Evolutionary conservation across 2,113 vertebrate genomes (phyloP), one percentile per base, ranked within the genome.

Genomic region (Hiodon tergisus): DNA sequence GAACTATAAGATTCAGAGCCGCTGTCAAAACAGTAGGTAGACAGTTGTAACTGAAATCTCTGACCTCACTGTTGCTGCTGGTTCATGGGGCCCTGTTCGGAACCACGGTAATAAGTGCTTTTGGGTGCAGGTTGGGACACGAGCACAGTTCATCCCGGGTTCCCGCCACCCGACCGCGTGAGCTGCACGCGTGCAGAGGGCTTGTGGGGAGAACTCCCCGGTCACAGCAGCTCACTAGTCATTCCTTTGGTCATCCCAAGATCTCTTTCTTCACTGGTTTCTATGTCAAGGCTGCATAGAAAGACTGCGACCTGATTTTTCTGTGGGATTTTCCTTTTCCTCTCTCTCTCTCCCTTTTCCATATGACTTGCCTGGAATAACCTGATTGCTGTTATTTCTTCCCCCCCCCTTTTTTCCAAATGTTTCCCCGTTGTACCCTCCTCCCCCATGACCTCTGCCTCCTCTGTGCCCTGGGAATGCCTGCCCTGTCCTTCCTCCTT

Each of bases 371-470:
- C 90, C 89, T 89, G 89, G 90, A 94, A 91, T 94, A 94, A 94
- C 83, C 81, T 89, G 91, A 86, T 92, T 93, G 93, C 91, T 93
- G 91, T 69, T 69, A 69, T 89, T 90, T 89, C 91, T 91, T 88
- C 93, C 88, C 92, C 6, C 53, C 67, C 74, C 75, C 10, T 9
- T 58, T 13, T 59, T 74, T 76, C 84, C 74, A 73, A 78, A 84
- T 85, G 93, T 90, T 82, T 77, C 87, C 79, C 87, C 76, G 84
- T 85, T 54, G 84, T 78, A 85, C 85, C 89, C 88, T 85, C 81
- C 82, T 83, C 88, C 86, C 84, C 81, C 82, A 69, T 82, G 57
- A 67, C 70, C 58, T 83, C 67, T 73, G 73, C 74, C 75, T 83
- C 76, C 74, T 82, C 77, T 77, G 73, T 77, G 88, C 77, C 85